These are phyloP conservation scores for Drosophila ercepeae DNA, from an alignment of 1,140 invertebrate species.

Conservation along the genomic window DNA sequence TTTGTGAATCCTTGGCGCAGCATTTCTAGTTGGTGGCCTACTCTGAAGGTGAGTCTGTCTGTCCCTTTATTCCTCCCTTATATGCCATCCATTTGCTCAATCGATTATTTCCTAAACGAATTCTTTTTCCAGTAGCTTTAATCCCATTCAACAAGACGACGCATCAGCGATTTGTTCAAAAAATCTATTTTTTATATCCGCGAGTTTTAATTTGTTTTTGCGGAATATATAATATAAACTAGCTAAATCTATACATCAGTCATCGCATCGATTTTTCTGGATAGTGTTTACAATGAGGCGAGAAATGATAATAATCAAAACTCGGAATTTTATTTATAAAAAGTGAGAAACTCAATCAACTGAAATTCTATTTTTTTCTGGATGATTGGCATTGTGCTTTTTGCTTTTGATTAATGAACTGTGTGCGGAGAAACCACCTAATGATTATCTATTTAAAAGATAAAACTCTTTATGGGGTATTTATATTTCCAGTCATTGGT, in stretches of 20 bases:
- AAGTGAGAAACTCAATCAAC: not conserved
- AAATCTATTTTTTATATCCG: conserved; percentile 12
- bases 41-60: conserved; percentile 65
- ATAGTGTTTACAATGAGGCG: conserved; percentile 22
- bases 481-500: no score
- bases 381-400: not conserved
- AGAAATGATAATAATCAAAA: conserved; percentile 24
- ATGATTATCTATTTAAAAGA: not conserved
- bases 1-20: conserved; percentile 56
- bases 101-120: conserved; percentile 36
- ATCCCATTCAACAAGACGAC: conserved; percentile 21
- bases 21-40: conserved; percentile 69
- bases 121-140: conserved; percentile 20
- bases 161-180: conserved; percentile 46
- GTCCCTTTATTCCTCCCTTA: not conserved
- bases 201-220: not conserved
- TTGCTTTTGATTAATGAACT: conserved; percentile 4
- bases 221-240: conserved; percentile 3
- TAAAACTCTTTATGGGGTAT: no score
- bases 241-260: conserved; percentile 22
- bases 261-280: not conserved
- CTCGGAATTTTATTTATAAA: conserved; percentile 2
- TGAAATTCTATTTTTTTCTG: not conserved
- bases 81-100: conserved; percentile 15
- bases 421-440: not conserved